These are phyloP conservation scores for Ficedula albicollis DNA, from an alignment of 2,797 vertebrate species.

Conservation along the genomic window DNA sequence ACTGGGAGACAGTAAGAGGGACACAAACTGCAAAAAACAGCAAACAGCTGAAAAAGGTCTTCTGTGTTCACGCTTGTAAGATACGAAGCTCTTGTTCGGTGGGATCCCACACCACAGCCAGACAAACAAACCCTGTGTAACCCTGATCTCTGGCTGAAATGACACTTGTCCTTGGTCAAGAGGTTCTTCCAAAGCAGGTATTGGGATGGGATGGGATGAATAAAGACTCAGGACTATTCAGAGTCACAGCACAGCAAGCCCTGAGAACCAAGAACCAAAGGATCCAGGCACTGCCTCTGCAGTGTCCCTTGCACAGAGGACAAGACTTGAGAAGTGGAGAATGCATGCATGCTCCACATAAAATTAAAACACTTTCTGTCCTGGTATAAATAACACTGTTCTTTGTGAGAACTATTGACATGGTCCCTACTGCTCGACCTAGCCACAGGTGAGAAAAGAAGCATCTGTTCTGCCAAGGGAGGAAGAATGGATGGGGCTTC, in stretches of 20 bases:
- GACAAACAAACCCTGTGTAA: accelerated
- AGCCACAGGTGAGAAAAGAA: not conserved
- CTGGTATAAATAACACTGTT: not conserved
- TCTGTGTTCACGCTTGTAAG: accelerated
- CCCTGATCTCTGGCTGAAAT: not conserved
- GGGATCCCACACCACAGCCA: not conserved
- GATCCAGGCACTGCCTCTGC: not conserved
- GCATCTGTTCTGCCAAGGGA: not conserved
- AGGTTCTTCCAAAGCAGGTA: not conserved
- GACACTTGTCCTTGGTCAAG: not conserved
- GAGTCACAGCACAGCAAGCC: not conserved
- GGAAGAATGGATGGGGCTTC: accelerated
- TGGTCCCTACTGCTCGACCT: not conserved
- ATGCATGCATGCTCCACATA: accelerated
- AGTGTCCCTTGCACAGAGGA: not conserved
- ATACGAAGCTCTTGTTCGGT: not conserved
- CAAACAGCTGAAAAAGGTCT: not conserved
- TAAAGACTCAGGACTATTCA: not conserved
- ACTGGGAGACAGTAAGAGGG: not conserved
- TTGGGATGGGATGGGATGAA: not conserved
- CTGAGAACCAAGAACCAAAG: not conserved
- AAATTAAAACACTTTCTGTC: not conserved
- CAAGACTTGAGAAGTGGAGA: not conserved
- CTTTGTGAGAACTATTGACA: not conserved
- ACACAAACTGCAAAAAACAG: not conserved